These are phyloP conservation scores for Drosophila mauritiana DNA, from an alignment of 1,140 invertebrate genomes.

Conservation along the genomic window DNA sequence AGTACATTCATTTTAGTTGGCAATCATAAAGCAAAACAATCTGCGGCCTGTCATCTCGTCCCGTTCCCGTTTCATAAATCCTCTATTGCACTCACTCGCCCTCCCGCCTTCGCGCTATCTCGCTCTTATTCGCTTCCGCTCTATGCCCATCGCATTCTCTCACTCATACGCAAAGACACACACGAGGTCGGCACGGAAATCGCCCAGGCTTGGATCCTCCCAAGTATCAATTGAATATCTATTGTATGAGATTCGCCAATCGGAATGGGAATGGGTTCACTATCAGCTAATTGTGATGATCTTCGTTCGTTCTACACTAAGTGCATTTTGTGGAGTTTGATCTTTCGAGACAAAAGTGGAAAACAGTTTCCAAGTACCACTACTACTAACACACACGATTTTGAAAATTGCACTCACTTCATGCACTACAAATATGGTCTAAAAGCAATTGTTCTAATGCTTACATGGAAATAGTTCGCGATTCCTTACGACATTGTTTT, in stretches of 20 bases:
- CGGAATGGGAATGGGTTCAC: background rate
- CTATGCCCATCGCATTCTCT: slow-evolving; percentile 14
- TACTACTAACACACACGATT: slow-evolving; percentile 1
- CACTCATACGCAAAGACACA: slow-evolving; percentile 35
- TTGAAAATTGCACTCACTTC: background rate
- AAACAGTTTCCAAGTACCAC: background rate
- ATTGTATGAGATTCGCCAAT: slow-evolving; percentile 11
- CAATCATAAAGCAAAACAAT: slow-evolving; percentile 55
- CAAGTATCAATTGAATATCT: slow-evolving; percentile 1
- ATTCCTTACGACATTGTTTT: slow-evolving; percentile 14
- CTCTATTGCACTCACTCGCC: slow-evolving; percentile 51
- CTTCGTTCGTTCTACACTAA: background rate
- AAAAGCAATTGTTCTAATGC: background rate
- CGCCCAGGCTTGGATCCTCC: background rate
- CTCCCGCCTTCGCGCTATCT: slow-evolving; percentile 1
- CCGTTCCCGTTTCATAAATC: slow-evolving; percentile 2
- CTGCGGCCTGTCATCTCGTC: slow-evolving; percentile 19
- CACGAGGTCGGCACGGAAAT: slow-evolving; percentile 23
- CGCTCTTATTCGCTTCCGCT: slow-evolving; percentile 23
- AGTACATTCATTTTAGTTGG: slow-evolving; percentile 36
- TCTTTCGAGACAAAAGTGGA: no score
- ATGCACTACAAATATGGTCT: background rate
- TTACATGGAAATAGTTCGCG: background rate
- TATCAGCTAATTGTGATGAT: background rate
- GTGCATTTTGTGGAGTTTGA: no score